Evolutionary conservation across 2,113 vertebrate species (phyloP), one percentile per base, ranked within the genome.

Genomic region (Colaptes auratus): DNA sequence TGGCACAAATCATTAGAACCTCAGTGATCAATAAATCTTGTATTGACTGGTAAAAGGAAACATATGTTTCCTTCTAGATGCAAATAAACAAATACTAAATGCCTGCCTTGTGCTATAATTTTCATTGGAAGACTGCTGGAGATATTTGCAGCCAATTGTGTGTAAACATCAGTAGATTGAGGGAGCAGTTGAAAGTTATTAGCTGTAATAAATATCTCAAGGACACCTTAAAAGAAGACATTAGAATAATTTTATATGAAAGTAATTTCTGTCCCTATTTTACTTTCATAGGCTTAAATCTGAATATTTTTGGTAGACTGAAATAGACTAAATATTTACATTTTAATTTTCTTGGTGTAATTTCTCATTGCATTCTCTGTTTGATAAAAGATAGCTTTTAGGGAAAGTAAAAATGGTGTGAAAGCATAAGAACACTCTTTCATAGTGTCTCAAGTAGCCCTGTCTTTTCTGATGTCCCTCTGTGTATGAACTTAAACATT

Each of bases 161-260:
- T 82, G 53, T 96, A 95, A 96, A 96, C 89, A 93, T 1, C 80
- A 44, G 83, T 79, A 86, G 48, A 77, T 85, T 94, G 56, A 87
- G 64, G 91, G 88, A 93, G 73, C 71, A 81, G 77, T 78, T 88
- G 52, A 30, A 90, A 60, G 93, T 91, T 96, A 95, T 95, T 97
- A 97, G 86, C 93, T 97, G 96, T 90, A 90, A 85, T 94, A 97
- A 97, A 97, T 92, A 96, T 74, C 52, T 60, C 81, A 72, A 85
- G 63, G 67, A 93, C 86, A 80, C 78, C 33, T 87, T 82, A 82
- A 78, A 63, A 94, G 91, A 90, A 46, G 52, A 75, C 35, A 79
- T 56, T 48, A 55, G 82, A 83, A 96, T 85, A 60, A 74, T 96
- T 96, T 96, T 94, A 79, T 96, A 73, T 94, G 72, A 76, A 90